Evolutionary conservation across 2,113 vertebrate genomes (phyloP).

Genomic region (Gila orcuttii): DNA sequence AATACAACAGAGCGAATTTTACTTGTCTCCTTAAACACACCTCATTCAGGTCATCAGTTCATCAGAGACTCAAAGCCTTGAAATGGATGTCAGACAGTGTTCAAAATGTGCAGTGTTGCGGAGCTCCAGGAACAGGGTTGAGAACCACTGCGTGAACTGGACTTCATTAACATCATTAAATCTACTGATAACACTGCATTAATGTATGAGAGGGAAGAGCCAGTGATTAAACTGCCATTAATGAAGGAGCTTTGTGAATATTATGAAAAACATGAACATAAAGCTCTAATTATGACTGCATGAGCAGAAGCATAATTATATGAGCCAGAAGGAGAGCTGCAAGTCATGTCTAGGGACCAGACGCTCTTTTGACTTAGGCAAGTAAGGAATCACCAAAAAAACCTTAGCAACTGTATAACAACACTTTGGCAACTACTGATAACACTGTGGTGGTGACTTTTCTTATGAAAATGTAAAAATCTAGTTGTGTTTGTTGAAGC

Average conservation of each 20-base stretch:
- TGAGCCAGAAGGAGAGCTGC: not conserved
- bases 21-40: too few species aligned
- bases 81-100: not conserved
- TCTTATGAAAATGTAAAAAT: not conserved
- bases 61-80: not conserved
- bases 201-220: not conserved
- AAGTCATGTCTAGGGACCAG: not conserved
- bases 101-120: not conserved
- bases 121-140: not conserved
- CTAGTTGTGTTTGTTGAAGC: not conserved
- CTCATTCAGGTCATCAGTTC: not conserved
- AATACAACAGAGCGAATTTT: too few species aligned
- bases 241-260: constrained; percentile 22
- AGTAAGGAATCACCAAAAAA: not conserved
- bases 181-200: not conserved
- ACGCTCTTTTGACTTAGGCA: not conserved
- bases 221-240: constrained; percentile 29
- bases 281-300: constrained; percentile 33
- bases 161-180: constrained; percentile 1
- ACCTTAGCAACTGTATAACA: not conserved
- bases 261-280: constrained; percentile 15
- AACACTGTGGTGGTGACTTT: not conserved
- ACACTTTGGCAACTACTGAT: not conserved
- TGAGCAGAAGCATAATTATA: not conserved
- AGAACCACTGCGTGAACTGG: not conserved